Conservation (phyloP, 2,888 invertebrate genomes). For the Thysanoteuthis rhombus region DNA sequence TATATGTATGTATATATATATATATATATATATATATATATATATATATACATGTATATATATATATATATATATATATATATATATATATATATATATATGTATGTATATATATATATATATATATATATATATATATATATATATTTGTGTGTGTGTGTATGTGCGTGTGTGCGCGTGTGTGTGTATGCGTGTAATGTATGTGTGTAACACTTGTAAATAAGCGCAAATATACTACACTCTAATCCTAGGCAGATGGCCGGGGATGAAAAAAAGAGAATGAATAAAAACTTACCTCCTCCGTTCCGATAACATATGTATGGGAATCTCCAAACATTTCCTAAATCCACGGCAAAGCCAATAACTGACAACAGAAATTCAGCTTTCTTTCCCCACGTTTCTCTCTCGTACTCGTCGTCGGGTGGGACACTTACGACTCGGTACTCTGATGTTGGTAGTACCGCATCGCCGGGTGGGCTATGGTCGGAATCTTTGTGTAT, state of each 20-base stretch:
- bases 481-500: background rate
- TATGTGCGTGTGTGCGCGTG: no score
- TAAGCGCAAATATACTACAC: no score
- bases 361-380: constrained; percentile 19
- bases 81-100: background rate
- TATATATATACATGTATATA: background rate
- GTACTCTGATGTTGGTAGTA: background rate
- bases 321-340: constrained; percentile 30
- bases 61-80: background rate
- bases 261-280: background rate
- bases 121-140: background rate
- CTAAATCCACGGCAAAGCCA: constrained; percentile 19
- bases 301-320: constrained; percentile 30
- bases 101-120: background rate
- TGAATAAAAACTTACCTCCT: background rate
- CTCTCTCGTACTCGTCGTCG: background rate
- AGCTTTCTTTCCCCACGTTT: constrained; percentile 22
- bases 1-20: no score
- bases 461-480: background rate
- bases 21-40: no score
- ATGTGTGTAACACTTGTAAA: no score
- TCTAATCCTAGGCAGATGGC: background rate
- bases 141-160: background rate
- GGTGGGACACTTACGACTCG: background rate
- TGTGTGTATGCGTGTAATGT: no score